Evolutionary conservation across 2,888 invertebrate genomes (phyloP).

Genomic region (Incurvaria masculella): DNA sequence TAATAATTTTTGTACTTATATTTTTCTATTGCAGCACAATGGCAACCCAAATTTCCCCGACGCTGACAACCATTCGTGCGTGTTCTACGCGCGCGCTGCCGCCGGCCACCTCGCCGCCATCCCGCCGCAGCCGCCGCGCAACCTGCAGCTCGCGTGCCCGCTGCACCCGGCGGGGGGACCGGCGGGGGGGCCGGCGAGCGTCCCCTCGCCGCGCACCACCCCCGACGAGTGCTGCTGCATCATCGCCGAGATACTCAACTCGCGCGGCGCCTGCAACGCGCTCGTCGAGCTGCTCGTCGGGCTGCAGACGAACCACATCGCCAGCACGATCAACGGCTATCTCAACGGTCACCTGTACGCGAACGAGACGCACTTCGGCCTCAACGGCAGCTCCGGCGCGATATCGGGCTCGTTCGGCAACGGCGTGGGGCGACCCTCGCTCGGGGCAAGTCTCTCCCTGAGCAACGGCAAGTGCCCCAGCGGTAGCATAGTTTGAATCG

Average conservation of each 20-base stretch:
- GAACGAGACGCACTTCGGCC: constrained; percentile 21
- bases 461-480: constrained; percentile 39
- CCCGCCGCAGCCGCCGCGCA: constrained; percentile 36
- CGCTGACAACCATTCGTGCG: constrained; percentile 48
- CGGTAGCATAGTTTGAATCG: constrained; percentile 43
- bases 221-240: constrained; percentile 42
- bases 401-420: constrained; percentile 23
- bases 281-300: constrained; percentile 44
- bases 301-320: constrained; percentile 46
- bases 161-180: constrained; percentile 35
- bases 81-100: constrained; percentile 52
- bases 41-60: constrained; percentile 91
- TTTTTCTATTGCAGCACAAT: constrained; percentile 71
- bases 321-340: constrained; percentile 30
- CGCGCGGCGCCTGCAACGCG: constrained; percentile 44
- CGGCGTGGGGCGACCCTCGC: constrained; percentile 30
- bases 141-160: constrained; percentile 40
- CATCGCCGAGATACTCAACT: constrained; percentile 42
- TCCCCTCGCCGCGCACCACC: constrained; percentile 29
- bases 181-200: constrained; percentile 23
- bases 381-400: constrained; percentile 20
- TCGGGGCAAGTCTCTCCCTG: constrained; percentile 34
- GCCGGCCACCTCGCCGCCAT: constrained; percentile 47
- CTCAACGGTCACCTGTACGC: not conserved
- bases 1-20: no score